Percentiles rank a stretch among this genome's conserved stretches.
phyloP scores from a whole-genome alignment of 2,888 invertebrate species.

The Brenthis daphne region DNA sequence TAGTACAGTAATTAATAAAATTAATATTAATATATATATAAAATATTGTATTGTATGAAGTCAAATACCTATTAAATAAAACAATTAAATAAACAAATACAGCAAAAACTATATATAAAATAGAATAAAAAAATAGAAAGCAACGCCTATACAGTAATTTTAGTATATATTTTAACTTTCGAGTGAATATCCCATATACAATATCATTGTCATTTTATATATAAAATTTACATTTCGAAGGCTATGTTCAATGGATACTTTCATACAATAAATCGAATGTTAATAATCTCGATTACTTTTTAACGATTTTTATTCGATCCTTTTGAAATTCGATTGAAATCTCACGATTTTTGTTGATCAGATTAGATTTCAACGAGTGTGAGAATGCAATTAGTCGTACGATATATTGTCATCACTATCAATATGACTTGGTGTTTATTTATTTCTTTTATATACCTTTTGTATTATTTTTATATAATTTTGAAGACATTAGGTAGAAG shows the following conservation, averaged over 20 bases:
- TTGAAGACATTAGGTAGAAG: too few relatives aligned
- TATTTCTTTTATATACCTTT: too few relatives aligned
- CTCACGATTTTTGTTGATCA: constrained; percentile 25
- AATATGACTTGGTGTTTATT: too few relatives aligned
- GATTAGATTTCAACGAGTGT: constrained; percentile 34
- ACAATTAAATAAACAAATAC: too few relatives aligned
- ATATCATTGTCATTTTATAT: constrained; percentile 13
- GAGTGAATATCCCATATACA: constrained; percentile 3
- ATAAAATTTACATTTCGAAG: constrained; percentile 17
- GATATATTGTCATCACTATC: constrained; percentile 12
- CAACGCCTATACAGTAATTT: too few relatives aligned
- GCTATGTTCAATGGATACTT: constrained; percentile 10
- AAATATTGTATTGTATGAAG: too few relatives aligned
- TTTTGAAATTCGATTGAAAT: constrained; percentile 23
- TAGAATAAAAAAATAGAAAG: too few relatives aligned
- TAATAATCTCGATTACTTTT: constrained; percentile 21
- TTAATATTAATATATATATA: too few relatives aligned
- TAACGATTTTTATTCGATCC: constrained; percentile 24
- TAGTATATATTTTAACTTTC: constrained; percentile 11
- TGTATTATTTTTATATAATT: too few relatives aligned
- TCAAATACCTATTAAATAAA: too few relatives aligned
- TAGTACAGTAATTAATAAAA: too few relatives aligned
- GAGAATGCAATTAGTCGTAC: constrained; percentile 30
- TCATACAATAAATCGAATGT: constrained; percentile 17
- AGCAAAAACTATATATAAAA: too few relatives aligned